These are phyloP conservation scores for Drosophila ezoana DNA, from an alignment of 2,888 invertebrate species.

Conservation along the genomic window DNA sequence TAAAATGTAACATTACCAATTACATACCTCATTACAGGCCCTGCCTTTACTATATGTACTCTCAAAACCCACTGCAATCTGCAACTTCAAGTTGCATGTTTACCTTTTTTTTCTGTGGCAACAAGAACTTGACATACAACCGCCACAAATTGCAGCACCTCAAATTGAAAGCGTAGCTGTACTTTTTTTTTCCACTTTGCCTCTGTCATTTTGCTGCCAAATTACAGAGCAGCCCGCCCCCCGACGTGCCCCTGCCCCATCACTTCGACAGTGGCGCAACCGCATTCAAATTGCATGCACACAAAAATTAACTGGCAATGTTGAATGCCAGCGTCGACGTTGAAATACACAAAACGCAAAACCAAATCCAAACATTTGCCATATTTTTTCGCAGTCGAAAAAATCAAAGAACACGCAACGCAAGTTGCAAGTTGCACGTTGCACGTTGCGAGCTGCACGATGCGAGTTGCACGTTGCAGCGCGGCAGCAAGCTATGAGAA, in stretches of 20 bases:
- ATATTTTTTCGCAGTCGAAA: slow-evolving; percentile 52
- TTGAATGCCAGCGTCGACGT: slow-evolving; percentile 22
- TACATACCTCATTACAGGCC: background rate
- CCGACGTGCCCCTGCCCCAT: background rate
- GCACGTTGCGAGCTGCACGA: slow-evolving; percentile 9
- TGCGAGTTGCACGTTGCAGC: slow-evolving; percentile 4
- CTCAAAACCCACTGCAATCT: background rate
- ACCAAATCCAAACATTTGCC: slow-evolving; percentile 64
- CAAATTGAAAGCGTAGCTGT: slow-evolving; percentile 27
- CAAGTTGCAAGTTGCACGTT: slow-evolving; percentile 9
- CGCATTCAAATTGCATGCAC: slow-evolving; percentile 65
- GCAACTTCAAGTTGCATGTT: slow-evolving; percentile 33
- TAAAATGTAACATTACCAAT: background rate
- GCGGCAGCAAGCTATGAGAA: slow-evolving; percentile 18
- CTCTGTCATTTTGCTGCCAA: slow-evolving; percentile 61
- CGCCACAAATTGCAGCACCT: slow-evolving; percentile 28
- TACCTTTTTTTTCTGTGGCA: slow-evolving; percentile 3
- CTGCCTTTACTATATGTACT: background rate
- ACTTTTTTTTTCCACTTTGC: slow-evolving; percentile 3
- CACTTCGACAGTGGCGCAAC: slow-evolving; percentile 28
- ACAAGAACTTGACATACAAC: slow-evolving; percentile 26
- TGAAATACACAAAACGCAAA: slow-evolving; percentile 17
- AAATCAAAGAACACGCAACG: slow-evolving; percentile 54
- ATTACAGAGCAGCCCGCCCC: slow-evolving; percentile 39
- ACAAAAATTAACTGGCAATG: slow-evolving; percentile 64